Conservation (phyloP, 2,113 vertebrate genomes). For the Eidolon helvum region DNA sequence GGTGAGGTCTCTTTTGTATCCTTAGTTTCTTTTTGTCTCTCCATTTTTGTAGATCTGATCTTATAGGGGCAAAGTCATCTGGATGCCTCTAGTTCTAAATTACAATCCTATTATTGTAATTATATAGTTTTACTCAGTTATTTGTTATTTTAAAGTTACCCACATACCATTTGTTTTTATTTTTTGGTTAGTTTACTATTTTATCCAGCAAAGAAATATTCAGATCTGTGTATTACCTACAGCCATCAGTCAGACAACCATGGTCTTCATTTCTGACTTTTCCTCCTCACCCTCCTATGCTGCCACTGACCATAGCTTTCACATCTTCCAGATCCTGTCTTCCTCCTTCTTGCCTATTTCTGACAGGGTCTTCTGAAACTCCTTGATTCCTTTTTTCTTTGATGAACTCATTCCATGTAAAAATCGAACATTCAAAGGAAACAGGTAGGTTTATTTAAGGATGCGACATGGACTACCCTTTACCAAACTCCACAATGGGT, state of each 20-base stretch:
- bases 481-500: background rate
- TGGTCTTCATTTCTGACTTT: background rate
- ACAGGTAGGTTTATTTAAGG: background rate
- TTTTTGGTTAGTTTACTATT: background rate
- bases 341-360: background rate
- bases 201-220: background rate
- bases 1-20: background rate
- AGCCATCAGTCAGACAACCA: background rate
- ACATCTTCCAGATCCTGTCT: background rate
- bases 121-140: background rate
- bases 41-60: background rate
- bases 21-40: background rate
- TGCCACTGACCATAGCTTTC: background rate
- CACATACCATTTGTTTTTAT: background rate
- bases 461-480: background rate
- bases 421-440: background rate
- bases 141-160: background rate
- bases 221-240: background rate
- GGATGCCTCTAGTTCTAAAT: background rate
- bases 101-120: background rate
- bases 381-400: background rate
- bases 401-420: constrained; percentile 22
- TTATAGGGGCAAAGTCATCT: background rate
- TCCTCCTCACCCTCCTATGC: background rate
- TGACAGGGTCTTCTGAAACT: background rate